Percentiles rank a stretch among this genome's conserved stretches.
Conservation (phyloP, 37 sponge, comb jelly and placozoan genomes). For the Eunapius fragilis region DNA sequence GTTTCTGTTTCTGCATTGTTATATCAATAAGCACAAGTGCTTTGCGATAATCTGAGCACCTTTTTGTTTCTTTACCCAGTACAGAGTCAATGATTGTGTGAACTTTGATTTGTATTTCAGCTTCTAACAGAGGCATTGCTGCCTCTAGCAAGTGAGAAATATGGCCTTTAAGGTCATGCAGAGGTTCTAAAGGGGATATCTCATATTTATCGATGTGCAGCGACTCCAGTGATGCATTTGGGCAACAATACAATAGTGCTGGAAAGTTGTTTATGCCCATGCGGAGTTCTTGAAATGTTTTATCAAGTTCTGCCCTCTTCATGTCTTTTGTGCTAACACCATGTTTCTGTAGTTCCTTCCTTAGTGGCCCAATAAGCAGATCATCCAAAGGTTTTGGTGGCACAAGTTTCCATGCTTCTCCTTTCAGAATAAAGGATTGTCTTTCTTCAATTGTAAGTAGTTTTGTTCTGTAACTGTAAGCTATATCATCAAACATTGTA, state of each 20-base stretch:
- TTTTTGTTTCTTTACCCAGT: constrained; percentile 7
- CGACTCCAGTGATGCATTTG: background rate
- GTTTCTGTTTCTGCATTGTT: background rate
- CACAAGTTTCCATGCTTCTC: background rate
- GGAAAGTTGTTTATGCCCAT: constrained; percentile 13
- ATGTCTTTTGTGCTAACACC: background rate
- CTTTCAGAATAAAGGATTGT: background rate
- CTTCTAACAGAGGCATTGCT: background rate
- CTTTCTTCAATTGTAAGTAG: constrained; percentile 1
- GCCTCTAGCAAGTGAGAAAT: background rate
- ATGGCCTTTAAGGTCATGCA: constrained; percentile 42
- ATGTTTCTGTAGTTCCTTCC: background rate
- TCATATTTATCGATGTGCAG: constrained; percentile 9
- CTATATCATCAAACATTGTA: constrained; percentile 3
- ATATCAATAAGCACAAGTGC: background rate
- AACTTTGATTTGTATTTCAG: background rate
- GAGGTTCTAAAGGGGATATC: constrained; percentile 20
- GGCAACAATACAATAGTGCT: background rate
- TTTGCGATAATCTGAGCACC: constrained; percentile 23
- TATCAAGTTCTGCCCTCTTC: background rate
- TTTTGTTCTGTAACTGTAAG: background rate
- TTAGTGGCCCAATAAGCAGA: background rate
- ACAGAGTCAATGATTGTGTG: background rate
- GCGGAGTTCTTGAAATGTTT: constrained; percentile 3
- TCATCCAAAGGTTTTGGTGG: background rate